A percentile compares a stretch with the other conserved stretches of the same genome.
Conservation (phyloP, 1,140 invertebrate species). For the Amyelois transitella region DNA sequence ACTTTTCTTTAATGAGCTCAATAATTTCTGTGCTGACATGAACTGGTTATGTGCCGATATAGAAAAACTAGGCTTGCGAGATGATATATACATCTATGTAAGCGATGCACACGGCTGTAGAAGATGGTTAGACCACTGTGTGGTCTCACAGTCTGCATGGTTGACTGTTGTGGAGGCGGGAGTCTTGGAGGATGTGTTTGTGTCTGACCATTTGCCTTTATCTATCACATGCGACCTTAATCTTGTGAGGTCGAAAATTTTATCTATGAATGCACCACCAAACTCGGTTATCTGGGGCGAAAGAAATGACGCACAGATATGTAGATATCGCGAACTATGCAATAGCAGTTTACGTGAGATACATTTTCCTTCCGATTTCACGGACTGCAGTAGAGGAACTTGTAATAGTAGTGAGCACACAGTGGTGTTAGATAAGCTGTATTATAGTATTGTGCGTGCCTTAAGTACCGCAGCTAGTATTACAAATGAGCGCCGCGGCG, state of each 20-base stretch:
- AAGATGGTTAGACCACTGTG: conserved; percentile 14
- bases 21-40: background rate
- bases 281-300: conserved; percentile 11
- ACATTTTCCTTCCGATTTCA: conserved; percentile 11
- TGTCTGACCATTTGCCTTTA: conserved; percentile 6
- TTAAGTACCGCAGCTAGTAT: background rate
- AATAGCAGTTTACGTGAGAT: conserved; percentile 4
- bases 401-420: conserved; percentile 9
- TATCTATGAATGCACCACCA: background rate
- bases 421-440: conserved; percentile 7
- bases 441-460: conserved; percentile 1
- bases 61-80: background rate
- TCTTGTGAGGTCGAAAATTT: background rate
- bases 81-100: conserved; percentile 8
- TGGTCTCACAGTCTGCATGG: conserved; percentile 1
- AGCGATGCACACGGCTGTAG: conserved; percentile 7
- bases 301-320: conserved; percentile 5
- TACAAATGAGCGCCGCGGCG: background rate
- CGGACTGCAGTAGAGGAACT: conserved; percentile 1
- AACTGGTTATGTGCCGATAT: conserved; percentile 1
- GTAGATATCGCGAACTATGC: conserved; percentile 9
- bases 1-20: background rate
- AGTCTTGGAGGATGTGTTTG: conserved; percentile 5
- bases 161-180: background rate
- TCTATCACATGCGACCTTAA: background rate